phyloP scores from a whole-genome alignment of 2,888 invertebrate species.

The Harpalus rubripes region DNA sequence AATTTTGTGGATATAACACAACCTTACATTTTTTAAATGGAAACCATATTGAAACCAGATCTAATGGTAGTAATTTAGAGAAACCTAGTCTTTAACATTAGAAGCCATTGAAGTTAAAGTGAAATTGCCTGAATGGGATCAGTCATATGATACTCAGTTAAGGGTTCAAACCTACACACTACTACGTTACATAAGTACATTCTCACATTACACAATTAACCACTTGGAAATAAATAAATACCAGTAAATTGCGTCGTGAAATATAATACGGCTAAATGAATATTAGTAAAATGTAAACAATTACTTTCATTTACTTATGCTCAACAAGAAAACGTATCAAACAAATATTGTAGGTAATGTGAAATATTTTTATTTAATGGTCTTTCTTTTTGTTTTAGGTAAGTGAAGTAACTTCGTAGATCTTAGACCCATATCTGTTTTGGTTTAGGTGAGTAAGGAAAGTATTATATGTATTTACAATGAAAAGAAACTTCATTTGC shows the following conservation, averaged over 20 bases:
- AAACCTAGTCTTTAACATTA: background rate
- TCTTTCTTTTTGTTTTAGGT: background rate
- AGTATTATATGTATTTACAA: too few relatives aligned
- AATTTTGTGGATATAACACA: too few relatives aligned
- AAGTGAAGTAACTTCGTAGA: background rate
- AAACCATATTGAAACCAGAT: background rate
- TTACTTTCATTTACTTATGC: too few relatives aligned
- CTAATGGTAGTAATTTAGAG: background rate
- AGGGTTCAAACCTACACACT: background rate
- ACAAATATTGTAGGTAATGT: too few relatives aligned
- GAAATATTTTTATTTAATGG: background rate
- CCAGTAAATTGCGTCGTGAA: background rate
- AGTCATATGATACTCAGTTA: background rate
- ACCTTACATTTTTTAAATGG: too few relatives aligned
- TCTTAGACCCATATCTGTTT: background rate
- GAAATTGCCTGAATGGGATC: background rate
- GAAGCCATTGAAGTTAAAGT: background rate
- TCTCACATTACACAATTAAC: background rate
- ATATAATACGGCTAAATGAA: background rate
- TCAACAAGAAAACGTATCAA: too few relatives aligned
- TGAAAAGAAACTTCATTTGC: too few relatives aligned
- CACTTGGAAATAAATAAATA: background rate
- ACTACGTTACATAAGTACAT: background rate
- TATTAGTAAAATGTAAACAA: background rate
- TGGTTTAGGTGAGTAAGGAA: background rate